Conservation (phyloP, 2,113 vertebrate species). For the Lophius piscatorius region DNA sequence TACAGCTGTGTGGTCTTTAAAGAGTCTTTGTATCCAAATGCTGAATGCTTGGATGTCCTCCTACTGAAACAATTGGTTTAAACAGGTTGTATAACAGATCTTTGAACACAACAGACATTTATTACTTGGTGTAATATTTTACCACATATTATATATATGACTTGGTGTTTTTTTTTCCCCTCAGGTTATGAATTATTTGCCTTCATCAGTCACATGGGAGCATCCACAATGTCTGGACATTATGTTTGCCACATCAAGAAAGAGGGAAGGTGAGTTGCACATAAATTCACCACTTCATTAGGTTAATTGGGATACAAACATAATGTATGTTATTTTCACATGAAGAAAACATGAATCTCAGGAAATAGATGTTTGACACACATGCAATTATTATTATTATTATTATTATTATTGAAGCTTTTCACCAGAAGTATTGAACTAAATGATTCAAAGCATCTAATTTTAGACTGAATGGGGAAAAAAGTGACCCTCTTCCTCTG, state of each 20-base stretch:
- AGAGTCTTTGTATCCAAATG: neutral
- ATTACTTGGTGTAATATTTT: neutral
- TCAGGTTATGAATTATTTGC: slow-evolving; percentile 95
- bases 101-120: too few species aligned
- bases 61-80: neutral
- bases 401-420: too few species aligned
- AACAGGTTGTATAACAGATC: too few species aligned
- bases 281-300: neutral
- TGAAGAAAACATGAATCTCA: neutral
- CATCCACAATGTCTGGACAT: slow-evolving; percentile 98
- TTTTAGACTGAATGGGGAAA: slow-evolving; percentile 6
- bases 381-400: too few species aligned
- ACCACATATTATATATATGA: neutral
- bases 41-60: neutral
- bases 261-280: slow-evolving; percentile 90
- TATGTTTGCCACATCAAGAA: slow-evolving; percentile 98
- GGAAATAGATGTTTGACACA: neutral
- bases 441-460: neutral
- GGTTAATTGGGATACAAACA: too few species aligned
- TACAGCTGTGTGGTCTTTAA: neutral
- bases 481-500: slow-evolving; percentile 2
- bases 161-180: slow-evolving; percentile 28
- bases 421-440: neutral
- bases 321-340: neutral
- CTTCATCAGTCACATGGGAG: slow-evolving; percentile 98